Percentiles rank a stretch among this genome's conserved stretches.
Evolutionary conservation across 2,797 vertebrate genomes (phyloP).

Genomic region (Amniataba percoides): DNA sequence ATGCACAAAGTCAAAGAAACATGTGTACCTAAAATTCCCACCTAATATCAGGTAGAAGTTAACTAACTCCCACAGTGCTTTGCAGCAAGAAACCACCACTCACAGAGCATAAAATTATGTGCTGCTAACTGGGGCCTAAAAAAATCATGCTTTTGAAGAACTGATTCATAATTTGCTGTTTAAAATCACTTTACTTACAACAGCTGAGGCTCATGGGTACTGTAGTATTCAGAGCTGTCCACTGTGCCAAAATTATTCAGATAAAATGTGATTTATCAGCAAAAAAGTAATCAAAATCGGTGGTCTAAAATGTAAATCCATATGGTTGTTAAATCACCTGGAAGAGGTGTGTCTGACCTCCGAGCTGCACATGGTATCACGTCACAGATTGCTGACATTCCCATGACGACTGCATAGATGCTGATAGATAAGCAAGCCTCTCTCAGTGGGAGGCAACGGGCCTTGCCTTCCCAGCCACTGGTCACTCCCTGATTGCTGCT

Average conservation of each 20-base stretch:
- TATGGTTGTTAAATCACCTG: neutral
- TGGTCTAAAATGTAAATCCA: neutral
- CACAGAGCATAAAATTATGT: neutral
- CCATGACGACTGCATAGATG: slow-evolving; percentile 32
- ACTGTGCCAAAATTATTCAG: neutral
- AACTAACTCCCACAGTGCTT: neutral
- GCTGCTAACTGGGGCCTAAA: neutral
- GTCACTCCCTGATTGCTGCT: slow-evolving; percentile 61
- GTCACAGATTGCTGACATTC: slow-evolving; percentile 26
- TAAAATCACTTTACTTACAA: neutral
- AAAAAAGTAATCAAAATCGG: neutral
- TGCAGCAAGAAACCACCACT: neutral
- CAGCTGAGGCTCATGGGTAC: neutral
- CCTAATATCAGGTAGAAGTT: neutral
- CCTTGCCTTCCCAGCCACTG: slow-evolving; percentile 33
- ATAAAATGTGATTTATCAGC: neutral
- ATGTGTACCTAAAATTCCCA: neutral
- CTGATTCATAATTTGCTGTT: neutral
- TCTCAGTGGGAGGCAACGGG: slow-evolving; percentile 33
- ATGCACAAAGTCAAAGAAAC: neutral
- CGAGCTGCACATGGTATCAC: neutral
- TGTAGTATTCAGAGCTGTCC: neutral
- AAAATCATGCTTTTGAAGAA: neutral
- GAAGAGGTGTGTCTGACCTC: slow-evolving; percentile 1
- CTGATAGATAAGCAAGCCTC: slow-evolving; percentile 32